These are phyloP conservation scores for Noturus placidus DNA, from an alignment of 2,113 vertebrate genomes.

Conservation along the genomic window DNA sequence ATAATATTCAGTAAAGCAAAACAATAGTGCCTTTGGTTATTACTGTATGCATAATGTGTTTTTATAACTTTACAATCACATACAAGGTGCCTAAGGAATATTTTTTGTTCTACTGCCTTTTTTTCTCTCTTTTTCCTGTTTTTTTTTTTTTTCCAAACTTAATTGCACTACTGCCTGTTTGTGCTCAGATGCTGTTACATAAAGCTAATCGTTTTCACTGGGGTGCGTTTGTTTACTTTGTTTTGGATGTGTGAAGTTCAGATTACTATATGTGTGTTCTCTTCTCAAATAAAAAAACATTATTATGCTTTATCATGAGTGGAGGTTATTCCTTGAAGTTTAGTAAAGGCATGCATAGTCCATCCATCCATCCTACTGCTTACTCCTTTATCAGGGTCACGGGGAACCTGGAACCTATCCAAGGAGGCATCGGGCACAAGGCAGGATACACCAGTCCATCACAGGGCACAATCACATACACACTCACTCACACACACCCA, in stretches of 20 bases:
- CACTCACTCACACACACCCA: too few relatives aligned
- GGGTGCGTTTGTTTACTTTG: slow-evolving; percentile 6
- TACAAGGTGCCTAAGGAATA: slow-evolving; percentile 16
- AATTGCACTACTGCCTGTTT: slow-evolving; percentile 49
- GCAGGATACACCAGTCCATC: too few relatives aligned
- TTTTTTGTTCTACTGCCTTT: not conserved
- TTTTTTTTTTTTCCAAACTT: not conserved
- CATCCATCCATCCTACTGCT: too few relatives aligned
- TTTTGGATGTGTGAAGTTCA: not conserved
- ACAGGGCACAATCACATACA: too few relatives aligned
- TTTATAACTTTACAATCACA: not conserved
- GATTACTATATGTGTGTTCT: not conserved
- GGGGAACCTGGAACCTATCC: too few relatives aligned
- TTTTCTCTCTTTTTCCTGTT: not conserved
- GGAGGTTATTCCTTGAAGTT: not conserved
- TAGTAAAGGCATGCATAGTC: not conserved
- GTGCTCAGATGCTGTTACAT: slow-evolving; percentile 46
- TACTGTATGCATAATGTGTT: not conserved
- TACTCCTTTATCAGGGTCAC: too few relatives aligned
- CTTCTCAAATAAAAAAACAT: not conserved
- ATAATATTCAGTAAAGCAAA: not conserved
- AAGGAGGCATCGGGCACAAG: too few relatives aligned
- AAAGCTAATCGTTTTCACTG: slow-evolving; percentile 31
- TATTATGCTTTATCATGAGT: not conserved
- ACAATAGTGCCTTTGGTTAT: slow-evolving; percentile 20